Base-by-base conservation (phyloP, 1,140 invertebrate species). In the Temnothorax longispinosus region DNA sequence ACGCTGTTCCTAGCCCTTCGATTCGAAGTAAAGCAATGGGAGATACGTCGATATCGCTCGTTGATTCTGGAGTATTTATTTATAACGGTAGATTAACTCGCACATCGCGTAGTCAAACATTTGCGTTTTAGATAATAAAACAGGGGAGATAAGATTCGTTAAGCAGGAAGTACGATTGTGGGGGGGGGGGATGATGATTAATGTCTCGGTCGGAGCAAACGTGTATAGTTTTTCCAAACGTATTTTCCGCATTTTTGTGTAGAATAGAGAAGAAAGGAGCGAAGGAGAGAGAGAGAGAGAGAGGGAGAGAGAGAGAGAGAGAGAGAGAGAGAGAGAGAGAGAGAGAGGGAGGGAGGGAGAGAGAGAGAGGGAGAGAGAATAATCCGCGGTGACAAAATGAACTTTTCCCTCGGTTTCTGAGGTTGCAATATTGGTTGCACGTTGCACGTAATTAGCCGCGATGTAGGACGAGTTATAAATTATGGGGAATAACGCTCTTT, bases 71-170 rank as follows among this genome's bases (percentile, higher is more conserved):
- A 52, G 7, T 41, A 41, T 71, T 80, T 65, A 69, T 54, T 54
- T 71, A 41, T 4, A 41, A 38, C 5, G 50, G 4, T 41, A 13
- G 35, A 54, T 81, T 54, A 71, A 71, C 56, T 52, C 64, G 1
- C 7, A 10, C 62, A n/a, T 54, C 10, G 15, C 52, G 47, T 65
- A 41, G 62, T 62, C 77, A 81, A 69, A 81, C 47, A 81, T 81
- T 81, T 71, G 64, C 64, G n/a, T 56, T 69, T 41, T 52, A 56
- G 77, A 81, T 81, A 41, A 81, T 81, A 41, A 71, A 44, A 27
- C 13, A 32, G 47, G 64, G 77, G 65, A 69, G 77, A 81, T 81
- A 81, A 81, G 64, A 71, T 56, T 54, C 38, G n/a, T 7, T 47
- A 21, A 35, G 41, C 60, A 21, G 44, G 6, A 52, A 15, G 60